These are phyloP conservation scores for Bovichtus diacanthus DNA, from an alignment of 2,797 vertebrate genomes.

Conservation along the genomic window DNA sequence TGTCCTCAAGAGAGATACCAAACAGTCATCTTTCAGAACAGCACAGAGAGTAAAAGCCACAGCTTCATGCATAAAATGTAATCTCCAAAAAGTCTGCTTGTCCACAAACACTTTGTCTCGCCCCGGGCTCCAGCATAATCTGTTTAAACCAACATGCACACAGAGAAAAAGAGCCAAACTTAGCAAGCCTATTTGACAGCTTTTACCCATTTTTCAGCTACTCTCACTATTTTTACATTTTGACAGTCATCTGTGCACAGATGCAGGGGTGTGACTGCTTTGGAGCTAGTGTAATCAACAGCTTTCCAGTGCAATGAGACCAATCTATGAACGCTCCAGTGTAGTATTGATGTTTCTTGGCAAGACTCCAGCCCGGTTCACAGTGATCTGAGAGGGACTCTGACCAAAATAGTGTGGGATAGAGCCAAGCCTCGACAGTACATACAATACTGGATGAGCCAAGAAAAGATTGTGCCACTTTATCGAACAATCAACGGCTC, in stretches of 20 bases:
- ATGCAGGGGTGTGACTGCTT: conserved; percentile 8
- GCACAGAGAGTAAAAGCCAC: conserved; percentile 19
- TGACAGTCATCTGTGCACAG: conserved; percentile 17
- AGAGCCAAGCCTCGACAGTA: conserved; percentile 44
- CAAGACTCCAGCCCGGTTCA: conserved; percentile 47
- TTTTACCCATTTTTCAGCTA: conserved; percentile 24
- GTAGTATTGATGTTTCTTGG: conserved; percentile 61
- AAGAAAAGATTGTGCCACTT: conserved; percentile 39
- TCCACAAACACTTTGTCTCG: conserved; percentile 51
- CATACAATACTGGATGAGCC: conserved; percentile 26
- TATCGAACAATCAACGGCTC: conserved; percentile 35
- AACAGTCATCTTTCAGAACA: conserved; percentile 34
- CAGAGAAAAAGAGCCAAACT: conserved; percentile 37
- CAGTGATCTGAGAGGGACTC: conserved; percentile 45
- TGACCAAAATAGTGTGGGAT: conserved; percentile 35
- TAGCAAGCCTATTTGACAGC: conserved; percentile 36
- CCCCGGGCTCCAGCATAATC: conserved; percentile 49
- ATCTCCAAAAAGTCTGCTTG: conserved; percentile 50
- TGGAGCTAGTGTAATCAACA: conserved; percentile 41
- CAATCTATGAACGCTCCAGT: conserved; percentile 48
- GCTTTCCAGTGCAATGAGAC: conserved; percentile 45
- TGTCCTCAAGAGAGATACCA: conserved; percentile 10
- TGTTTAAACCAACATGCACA: conserved; percentile 43
- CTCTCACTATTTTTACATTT: conserved; percentile 32
- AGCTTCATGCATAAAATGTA: conserved; percentile 47